Conservation (phyloP, 2,888 invertebrate species). For the Mycalesis mineus region DNA sequence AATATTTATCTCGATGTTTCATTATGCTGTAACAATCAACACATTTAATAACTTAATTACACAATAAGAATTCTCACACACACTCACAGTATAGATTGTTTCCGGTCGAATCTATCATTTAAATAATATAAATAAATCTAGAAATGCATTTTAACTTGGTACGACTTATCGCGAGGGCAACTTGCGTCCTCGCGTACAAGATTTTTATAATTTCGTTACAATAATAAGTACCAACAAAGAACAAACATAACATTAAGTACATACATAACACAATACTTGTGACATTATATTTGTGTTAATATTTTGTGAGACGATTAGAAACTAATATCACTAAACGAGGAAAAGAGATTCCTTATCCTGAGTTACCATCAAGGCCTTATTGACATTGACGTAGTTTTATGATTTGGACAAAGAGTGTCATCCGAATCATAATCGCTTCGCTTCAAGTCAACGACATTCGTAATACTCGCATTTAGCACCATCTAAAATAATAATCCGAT, state of each 20-base stretch:
- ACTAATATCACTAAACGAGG: conserved; percentile 78
- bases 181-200: conserved; percentile 42
- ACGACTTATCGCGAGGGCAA: conserved; percentile 56
- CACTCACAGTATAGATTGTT: conserved; percentile 72
- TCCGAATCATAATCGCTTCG: conserved; percentile 69
- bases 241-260: conserved; percentile 74
- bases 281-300: conserved; percentile 71
- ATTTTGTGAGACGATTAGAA: conserved; percentile 71
- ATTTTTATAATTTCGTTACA: conserved; percentile 48
- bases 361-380: conserved; percentile 46
- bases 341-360: conserved; percentile 68
- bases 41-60: conserved; percentile 73
- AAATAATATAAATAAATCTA: conserved; percentile 75
- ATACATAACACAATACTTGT: conserved; percentile 65
- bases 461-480: conserved; percentile 55
- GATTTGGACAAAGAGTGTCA: conserved; percentile 72
- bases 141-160: conserved; percentile 76
- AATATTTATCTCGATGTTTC: conserved; percentile 48
- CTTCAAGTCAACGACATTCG: conserved; percentile 64
- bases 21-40: conserved; percentile 64
- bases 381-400: conserved; percentile 37
- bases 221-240: conserved; percentile 69
- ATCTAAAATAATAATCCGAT: conserved; percentile 41
- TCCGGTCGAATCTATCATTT: conserved; percentile 67
- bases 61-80: conserved; percentile 62